phyloP scores from a whole-genome alignment of 1,140 invertebrate species.

The Bombus vancouverensis region DNA sequence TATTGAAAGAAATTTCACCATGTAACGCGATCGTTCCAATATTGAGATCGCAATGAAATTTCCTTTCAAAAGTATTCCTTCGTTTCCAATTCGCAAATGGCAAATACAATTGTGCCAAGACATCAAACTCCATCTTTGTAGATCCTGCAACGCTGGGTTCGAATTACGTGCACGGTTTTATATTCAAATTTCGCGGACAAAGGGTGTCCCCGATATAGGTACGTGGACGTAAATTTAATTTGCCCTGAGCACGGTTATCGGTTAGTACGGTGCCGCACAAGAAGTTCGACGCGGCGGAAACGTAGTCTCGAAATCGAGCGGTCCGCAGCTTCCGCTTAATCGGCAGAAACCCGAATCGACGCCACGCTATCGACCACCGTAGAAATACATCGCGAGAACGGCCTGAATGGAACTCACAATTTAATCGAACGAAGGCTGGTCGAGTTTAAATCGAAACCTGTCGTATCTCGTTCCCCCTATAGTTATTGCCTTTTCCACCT shows the following conservation, averaged over 20 bases:
- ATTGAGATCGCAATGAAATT: not conserved
- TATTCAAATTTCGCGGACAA: slow-evolving; percentile 36
- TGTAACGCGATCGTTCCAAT: no score
- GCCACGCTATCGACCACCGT: slow-evolving; percentile 13
- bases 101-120: not conserved
- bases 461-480: not conserved
- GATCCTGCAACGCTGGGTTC: no score
- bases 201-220: not conserved
- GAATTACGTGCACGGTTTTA: slow-evolving; percentile 14
- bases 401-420: slow-evolving; percentile 9
- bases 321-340: slow-evolving; percentile 36
- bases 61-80: not conserved
- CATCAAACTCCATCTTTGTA: no score
- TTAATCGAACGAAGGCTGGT: slow-evolving; percentile 31
- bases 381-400: slow-evolving; percentile 26
- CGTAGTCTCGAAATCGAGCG: slow-evolving; percentile 13
- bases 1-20: no score
- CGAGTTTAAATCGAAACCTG: slow-evolving; percentile 28
- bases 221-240: slow-evolving; percentile 31
- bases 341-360: slow-evolving; percentile 25
- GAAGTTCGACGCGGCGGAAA: slow-evolving; percentile 22
- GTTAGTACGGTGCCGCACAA: not conserved
- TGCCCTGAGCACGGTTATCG: not conserved
- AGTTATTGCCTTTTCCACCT: not conserved
- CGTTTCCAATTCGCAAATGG: no score